A percentile compares a stretch with the other conserved stretches of the same genome.
phyloP scores from a whole-genome alignment of 2,797 vertebrate genomes.

The Holocentrus rufus region DNA sequence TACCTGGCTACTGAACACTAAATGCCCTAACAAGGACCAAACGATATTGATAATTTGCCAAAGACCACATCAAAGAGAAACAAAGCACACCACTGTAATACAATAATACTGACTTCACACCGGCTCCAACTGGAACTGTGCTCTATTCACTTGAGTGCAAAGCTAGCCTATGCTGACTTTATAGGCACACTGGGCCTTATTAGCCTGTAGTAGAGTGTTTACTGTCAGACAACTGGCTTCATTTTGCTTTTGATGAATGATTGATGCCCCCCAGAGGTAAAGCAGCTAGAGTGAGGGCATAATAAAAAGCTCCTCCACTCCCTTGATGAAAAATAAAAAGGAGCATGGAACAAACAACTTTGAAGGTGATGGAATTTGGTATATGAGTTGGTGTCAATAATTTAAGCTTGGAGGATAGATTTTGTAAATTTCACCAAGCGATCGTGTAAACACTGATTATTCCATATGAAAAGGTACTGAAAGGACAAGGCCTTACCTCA shows the following conservation, averaged over 20 bases:
- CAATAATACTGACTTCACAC: constrained; percentile 23
- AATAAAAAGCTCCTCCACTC: constrained; percentile 14
- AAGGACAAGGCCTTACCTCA: constrained; percentile 4
- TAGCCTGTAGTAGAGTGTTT: constrained; percentile 59
- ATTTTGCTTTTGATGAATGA: constrained; percentile 71
- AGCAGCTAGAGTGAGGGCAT: constrained; percentile 22
- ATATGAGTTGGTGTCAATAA: constrained; percentile 14
- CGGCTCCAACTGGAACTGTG: constrained; percentile 6
- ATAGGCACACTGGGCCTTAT: constrained; percentile 65
- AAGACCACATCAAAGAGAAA: constrained; percentile 36
- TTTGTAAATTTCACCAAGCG: constrained; percentile 8
- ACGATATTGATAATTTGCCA: constrained; percentile 18
- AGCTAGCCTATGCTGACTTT: constrained; percentile 40
- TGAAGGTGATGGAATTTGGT: constrained; percentile 25
- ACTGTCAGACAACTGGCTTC: constrained; percentile 64
- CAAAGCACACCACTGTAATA: constrained; percentile 9
- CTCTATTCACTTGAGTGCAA: constrained; percentile 22
- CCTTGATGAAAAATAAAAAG: constrained; percentile 14
- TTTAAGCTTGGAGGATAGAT: background rate
- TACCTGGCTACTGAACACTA: constrained; percentile 8
- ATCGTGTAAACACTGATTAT: too few species aligned
- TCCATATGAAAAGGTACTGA: too few species aligned
- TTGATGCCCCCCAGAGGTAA: constrained; percentile 55
- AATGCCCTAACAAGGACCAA: constrained; percentile 23
- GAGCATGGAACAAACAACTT: constrained; percentile 30